A percentile compares a stretch with the other conserved stretches of the same genome.
Conservation (phyloP, 2,888 invertebrate species). For the Orthonevra nobilis region DNA sequence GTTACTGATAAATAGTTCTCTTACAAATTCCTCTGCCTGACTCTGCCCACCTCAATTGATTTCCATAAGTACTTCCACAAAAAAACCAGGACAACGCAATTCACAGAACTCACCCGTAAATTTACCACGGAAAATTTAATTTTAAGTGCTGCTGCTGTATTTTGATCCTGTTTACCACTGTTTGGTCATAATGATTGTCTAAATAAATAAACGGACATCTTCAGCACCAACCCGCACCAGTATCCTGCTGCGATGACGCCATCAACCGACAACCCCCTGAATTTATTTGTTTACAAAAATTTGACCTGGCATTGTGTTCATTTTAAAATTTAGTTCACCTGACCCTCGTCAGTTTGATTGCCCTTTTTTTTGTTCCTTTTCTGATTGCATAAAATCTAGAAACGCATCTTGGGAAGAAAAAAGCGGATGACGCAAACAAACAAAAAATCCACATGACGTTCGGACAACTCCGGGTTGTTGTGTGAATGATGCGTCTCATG, state of each 20-base stretch:
- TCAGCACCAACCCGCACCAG: constrained; percentile 10
- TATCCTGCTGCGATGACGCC: constrained; percentile 35
- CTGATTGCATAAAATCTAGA: constrained; percentile 29
- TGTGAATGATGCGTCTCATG: constrained; percentile 23
- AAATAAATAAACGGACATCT: constrained; percentile 38
- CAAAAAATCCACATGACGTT: constrained; percentile 38
- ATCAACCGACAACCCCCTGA: constrained; percentile 20
- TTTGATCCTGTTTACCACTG: constrained; percentile 29
- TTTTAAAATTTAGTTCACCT: constrained; percentile 4
- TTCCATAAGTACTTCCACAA: no score
- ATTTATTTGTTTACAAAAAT: constrained; percentile 30
- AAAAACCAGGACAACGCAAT: no score
- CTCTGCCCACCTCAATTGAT: no score
- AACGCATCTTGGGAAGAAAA: constrained; percentile 13
- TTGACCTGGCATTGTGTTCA: constrained; percentile 39
- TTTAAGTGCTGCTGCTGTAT: constrained; percentile 16
- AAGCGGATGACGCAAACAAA: neutral
- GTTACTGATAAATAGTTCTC: no score
- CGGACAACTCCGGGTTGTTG: constrained; percentile 2
- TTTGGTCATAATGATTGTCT: neutral
- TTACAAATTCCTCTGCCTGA: no score
- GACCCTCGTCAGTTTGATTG: constrained; percentile 27
- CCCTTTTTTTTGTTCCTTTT: neutral
- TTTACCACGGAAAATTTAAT: constrained; percentile 3
- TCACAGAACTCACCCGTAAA: constrained; percentile 15